Percentiles rank a stretch among this genome's conserved stretches.
Evolutionary conservation across 2,888 invertebrate genomes (phyloP).

Genomic region (Nemotelus nigrinus): DNA sequence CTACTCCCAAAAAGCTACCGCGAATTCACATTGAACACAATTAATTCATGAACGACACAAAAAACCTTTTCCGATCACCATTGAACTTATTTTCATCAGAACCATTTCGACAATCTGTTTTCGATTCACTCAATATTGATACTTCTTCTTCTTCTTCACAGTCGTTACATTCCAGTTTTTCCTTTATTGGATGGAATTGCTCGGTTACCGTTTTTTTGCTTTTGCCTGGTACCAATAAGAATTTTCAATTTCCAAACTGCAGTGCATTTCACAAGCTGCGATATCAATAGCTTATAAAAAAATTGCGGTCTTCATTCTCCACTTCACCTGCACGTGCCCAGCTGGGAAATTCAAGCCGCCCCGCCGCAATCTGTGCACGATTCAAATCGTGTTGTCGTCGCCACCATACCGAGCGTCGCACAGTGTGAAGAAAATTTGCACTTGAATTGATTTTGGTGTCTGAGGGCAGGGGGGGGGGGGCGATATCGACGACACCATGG

Average conservation of each 20-base stretch:
- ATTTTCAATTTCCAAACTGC: not conserved
- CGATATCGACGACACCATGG: not conserved
- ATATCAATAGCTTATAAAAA: no score
- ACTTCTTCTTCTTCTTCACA: not conserved
- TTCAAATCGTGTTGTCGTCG: constrained; percentile 7
- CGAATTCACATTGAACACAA: no score
- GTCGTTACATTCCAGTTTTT: not conserved
- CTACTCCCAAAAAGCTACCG: no score
- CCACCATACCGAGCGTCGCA: not conserved
- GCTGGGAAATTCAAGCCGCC: constrained; percentile 6
- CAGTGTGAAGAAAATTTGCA: constrained; percentile 13
- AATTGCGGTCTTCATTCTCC: no score
- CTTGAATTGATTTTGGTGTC: not conserved
- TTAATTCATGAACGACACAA: no score
- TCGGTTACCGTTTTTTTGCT: not conserved
- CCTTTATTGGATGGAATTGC: not conserved
- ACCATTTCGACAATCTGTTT: not conserved
- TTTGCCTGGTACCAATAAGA: not conserved
- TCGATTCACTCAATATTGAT: not conserved
- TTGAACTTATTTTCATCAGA: not conserved
- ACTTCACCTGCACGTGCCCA: not conserved
- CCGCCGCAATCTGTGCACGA: constrained; percentile 1
- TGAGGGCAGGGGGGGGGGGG: not conserved
- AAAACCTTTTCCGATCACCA: not conserved
- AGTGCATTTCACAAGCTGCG: not conserved